Percentiles rank a stretch among this genome's conserved stretches.
Evolutionary conservation across 2,113 vertebrate genomes (phyloP).

Genomic region (Antechinus stuartii): DNA sequence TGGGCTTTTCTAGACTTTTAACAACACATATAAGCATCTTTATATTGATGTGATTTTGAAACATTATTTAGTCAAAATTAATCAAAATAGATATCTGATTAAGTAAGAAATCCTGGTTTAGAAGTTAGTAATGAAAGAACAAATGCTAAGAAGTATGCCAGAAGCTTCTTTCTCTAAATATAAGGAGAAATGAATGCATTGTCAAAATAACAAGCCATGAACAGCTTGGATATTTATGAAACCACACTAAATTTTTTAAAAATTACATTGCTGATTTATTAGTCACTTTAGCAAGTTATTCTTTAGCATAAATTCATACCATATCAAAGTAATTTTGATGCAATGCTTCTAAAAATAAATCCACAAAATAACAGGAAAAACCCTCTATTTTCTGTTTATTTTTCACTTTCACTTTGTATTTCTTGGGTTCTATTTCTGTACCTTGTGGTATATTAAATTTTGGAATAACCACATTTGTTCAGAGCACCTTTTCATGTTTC

Average conservation of each 20-base stretch:
- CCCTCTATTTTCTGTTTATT: not conserved
- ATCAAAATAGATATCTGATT: constrained; percentile 69
- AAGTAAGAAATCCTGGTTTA: constrained; percentile 52
- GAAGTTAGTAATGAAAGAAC: constrained; percentile 67
- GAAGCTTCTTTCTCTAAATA: constrained; percentile 58
- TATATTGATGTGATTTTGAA: not conserved
- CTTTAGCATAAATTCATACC: not conserved
- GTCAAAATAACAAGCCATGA: constrained; percentile 13
- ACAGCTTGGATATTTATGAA: not conserved
- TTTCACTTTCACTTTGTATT: accelerated
- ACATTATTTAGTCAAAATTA: constrained; percentile 56
- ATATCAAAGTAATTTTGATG: not conserved
- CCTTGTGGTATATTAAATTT: not conserved
- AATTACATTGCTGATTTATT: not conserved
- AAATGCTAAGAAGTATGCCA: constrained; percentile 57
- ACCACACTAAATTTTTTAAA: not conserved
- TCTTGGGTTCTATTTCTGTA: not conserved
- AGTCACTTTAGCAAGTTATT: not conserved
- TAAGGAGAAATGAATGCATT: constrained; percentile 65
- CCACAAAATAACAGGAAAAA: not conserved
- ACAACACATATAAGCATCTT: not conserved
- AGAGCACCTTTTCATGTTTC: not conserved
- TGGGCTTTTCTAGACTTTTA: not conserved
- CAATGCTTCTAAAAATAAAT: not conserved
- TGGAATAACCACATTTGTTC: not conserved